Percentiles rank a stretch among this genome's conserved stretches.
Conservation (phyloP, 1,140 invertebrate species). For the Lethrus apterus region DNA sequence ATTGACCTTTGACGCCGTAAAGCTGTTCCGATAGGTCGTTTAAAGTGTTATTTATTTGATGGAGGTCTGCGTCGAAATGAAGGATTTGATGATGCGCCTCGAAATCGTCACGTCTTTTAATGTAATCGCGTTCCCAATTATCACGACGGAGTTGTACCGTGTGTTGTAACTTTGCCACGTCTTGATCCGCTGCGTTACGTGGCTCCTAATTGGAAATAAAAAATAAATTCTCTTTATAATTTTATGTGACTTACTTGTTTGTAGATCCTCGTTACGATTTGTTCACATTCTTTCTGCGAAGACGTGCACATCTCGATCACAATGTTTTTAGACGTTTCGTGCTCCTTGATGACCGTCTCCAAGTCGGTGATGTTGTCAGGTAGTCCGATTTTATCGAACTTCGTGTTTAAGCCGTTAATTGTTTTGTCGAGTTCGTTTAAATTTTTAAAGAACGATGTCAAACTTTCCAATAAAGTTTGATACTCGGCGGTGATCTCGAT, state of each 20-base stretch:
- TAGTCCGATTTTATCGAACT: conserved; percentile 26
- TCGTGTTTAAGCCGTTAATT: conserved; percentile 23
- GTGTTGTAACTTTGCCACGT: conserved; percentile 61
- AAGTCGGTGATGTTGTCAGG: conserved; percentile 44
- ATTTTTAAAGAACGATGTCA: conserved; percentile 62
- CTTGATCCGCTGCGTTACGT: conserved; percentile 54
- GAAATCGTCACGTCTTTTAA: conserved; percentile 51
- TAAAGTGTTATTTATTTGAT: conserved; percentile 65
- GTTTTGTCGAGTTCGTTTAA: conserved; percentile 53
- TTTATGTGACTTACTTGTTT: conserved; percentile 51
- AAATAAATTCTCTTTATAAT: not conserved
- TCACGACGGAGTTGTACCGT: conserved; percentile 48
- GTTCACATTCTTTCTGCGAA: conserved; percentile 54
- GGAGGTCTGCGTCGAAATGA: conserved; percentile 63
- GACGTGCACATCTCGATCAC: conserved; percentile 54
- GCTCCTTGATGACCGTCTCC: conserved; percentile 49
- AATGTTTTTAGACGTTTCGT: conserved; percentile 51
- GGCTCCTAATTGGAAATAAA: conserved; percentile 53
- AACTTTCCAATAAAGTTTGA: conserved; percentile 62
- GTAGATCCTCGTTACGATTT: conserved; percentile 55
- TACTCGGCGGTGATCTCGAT: conserved; percentile 64
- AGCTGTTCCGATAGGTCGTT: conserved; percentile 60
- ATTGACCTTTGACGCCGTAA: conserved; percentile 54
- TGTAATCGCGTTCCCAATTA: conserved; percentile 54
- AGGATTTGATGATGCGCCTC: conserved; percentile 59